phyloP scores from a whole-genome alignment of 2,113 vertebrate species.

The Ammodytes marinus region DNA sequence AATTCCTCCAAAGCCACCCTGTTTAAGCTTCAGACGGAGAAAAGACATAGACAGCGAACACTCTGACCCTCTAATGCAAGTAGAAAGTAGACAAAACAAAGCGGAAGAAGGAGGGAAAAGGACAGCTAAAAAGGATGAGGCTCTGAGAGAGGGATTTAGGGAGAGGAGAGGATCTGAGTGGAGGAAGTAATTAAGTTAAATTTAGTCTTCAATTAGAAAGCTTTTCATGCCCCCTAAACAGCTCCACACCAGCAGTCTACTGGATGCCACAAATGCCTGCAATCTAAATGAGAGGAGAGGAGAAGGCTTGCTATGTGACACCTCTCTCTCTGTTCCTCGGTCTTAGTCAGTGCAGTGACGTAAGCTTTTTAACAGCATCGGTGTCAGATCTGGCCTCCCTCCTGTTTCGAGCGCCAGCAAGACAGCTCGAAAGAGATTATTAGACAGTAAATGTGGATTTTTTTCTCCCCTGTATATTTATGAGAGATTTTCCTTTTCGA shows the following conservation, averaged over 20 bases:
- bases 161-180: constrained; percentile 68
- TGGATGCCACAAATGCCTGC: constrained; percentile 71
- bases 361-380: constrained; percentile 81
- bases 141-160: constrained; percentile 58
- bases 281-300: constrained; percentile 54
- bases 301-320: constrained; percentile 75
- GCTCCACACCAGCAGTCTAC: constrained; percentile 73
- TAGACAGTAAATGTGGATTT: constrained; percentile 53
- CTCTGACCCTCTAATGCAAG: constrained; percentile 27
- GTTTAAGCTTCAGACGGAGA: constrained; percentile 45
- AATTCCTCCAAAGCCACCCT: constrained; percentile 44
- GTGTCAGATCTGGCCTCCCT: constrained; percentile 84
- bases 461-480: constrained; percentile 48
- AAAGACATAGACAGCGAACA: constrained; percentile 22
- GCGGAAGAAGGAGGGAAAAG: constrained; percentile 56
- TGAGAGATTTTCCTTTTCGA: constrained; percentile 44
- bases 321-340: constrained; percentile 71
- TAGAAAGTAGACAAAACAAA: constrained; percentile 51
- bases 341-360: constrained; percentile 80
- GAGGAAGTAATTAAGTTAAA: constrained; percentile 84
- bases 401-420: constrained; percentile 73
- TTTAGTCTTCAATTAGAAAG: constrained; percentile 82
- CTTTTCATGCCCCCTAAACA: constrained; percentile 76
- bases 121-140: constrained; percentile 70
- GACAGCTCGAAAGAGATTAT: constrained; percentile 59